These are phyloP conservation scores for Anneissia japonica DNA, from an alignment of 35 echinoderm and acorn worm genomes.

Conservation along the genomic window DNA sequence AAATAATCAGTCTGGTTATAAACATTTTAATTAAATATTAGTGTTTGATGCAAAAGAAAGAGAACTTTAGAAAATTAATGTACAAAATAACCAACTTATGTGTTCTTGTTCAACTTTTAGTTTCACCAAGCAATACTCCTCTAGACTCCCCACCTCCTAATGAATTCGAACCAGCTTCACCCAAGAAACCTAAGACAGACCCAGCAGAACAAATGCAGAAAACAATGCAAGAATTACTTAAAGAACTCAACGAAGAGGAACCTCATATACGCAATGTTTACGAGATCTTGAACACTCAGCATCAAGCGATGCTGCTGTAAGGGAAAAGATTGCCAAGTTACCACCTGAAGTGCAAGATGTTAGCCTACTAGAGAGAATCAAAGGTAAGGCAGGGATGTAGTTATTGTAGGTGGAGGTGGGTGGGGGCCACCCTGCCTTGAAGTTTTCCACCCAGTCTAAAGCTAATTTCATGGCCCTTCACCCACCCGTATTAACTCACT, in stretches of 20 bases:
- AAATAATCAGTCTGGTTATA: too few relatives aligned
- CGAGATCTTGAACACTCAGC: conserved; percentile 85
- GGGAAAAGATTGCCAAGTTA: conserved; percentile 89
- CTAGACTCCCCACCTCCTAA: not conserved
- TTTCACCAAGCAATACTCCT: not conserved
- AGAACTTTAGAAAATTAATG: too few relatives aligned
- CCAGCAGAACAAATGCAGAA: not conserved
- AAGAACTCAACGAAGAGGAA: not conserved
- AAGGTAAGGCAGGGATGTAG: too few relatives aligned
- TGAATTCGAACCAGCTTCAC: not conserved
- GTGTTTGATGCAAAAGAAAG: too few relatives aligned
- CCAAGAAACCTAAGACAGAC: not conserved
- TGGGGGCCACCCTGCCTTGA: too few relatives aligned
- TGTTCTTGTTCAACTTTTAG: too few relatives aligned
- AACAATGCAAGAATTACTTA: not conserved
- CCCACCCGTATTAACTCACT: too few relatives aligned
- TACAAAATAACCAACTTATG: too few relatives aligned
- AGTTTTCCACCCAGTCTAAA: too few relatives aligned
- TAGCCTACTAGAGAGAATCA: conserved; percentile 82
- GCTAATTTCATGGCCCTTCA: too few relatives aligned
- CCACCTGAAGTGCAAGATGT: conserved; percentile 97
- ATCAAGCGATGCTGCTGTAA: conserved; percentile 83
- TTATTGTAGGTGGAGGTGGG: too few relatives aligned
- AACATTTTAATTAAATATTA: too few relatives aligned
- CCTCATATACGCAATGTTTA: conserved; percentile 38